Conservation (phyloP, 2,113 vertebrate genomes). For the Typhlomys cinereus region DNA sequence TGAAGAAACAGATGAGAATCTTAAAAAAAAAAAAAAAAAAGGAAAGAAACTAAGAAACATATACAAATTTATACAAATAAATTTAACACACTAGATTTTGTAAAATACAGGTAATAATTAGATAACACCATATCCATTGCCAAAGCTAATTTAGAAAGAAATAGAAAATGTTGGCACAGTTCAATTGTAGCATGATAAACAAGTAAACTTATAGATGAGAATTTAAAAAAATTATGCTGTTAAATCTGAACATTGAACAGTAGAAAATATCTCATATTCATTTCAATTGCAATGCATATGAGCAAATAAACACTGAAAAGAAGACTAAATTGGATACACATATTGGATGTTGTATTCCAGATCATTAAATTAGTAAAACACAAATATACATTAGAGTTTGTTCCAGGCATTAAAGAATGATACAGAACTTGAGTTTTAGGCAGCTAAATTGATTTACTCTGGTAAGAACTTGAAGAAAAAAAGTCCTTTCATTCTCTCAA, state of each 20-base stretch:
- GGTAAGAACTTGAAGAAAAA: background rate
- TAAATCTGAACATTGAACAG: background rate
- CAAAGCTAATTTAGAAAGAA: background rate
- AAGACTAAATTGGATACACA: background rate
- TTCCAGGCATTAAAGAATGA: background rate
- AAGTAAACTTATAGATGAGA: background rate
- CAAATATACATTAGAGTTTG: background rate
- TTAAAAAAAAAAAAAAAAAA: too few species aligned
- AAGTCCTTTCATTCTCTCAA: background rate
- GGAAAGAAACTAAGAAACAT: too few species aligned
- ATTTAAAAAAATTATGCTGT: background rate
- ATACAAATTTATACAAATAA: background rate
- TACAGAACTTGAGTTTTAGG: background rate
- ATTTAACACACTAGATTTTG: background rate
- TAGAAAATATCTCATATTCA: background rate
- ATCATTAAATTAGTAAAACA: slow-evolving; percentile 10
- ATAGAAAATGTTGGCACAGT: background rate
- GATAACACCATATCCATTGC: background rate
- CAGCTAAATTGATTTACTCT: background rate
- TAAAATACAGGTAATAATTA: background rate
- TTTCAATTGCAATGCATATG: background rate
- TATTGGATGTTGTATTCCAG: background rate
- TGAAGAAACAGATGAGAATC: background rate
- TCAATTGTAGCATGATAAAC: background rate
- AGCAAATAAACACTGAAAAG: background rate